Conservation (phyloP, 2,888 invertebrate species). For the Andrena praecox region DNA sequence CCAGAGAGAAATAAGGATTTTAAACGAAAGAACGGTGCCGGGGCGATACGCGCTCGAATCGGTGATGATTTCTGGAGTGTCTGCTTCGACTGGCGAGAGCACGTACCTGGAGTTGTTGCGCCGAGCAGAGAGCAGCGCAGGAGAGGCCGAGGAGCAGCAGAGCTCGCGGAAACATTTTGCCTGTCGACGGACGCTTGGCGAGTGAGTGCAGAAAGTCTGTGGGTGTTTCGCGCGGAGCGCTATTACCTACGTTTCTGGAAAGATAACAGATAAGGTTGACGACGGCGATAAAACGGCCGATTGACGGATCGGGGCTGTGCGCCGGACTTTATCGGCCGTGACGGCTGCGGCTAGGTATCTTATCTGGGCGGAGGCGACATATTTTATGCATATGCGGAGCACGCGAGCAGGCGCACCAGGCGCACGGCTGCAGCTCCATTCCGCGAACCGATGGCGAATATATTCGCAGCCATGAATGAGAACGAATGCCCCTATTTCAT, state of each 20-base stretch:
- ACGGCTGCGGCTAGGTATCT: slow-evolving; percentile 39
- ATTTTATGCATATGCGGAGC: slow-evolving; percentile 11
- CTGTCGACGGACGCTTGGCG: slow-evolving; percentile 16
- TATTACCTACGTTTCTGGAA: slow-evolving; percentile 46
- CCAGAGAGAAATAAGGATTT: too few species aligned
- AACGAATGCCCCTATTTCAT: not conserved
- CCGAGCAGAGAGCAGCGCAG: slow-evolving; percentile 21
- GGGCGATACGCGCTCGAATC: too few species aligned
- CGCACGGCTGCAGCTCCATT: not conserved
- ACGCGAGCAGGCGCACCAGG: not conserved
- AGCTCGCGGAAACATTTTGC: slow-evolving; percentile 51
- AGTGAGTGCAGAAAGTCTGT: slow-evolving; percentile 28
- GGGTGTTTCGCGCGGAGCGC: slow-evolving; percentile 9
- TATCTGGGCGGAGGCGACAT: slow-evolving; percentile 35
- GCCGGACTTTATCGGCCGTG: slow-evolving; percentile 34
- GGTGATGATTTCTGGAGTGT: not conserved
- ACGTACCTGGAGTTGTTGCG: slow-evolving; percentile 51
- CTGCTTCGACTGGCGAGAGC: not conserved
- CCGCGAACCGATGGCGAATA: slow-evolving; percentile 2
- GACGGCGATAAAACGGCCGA: slow-evolving; percentile 52
- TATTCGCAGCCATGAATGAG: not conserved
- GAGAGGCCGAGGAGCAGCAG: slow-evolving; percentile 38
- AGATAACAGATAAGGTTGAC: not conserved
- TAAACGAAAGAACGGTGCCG: too few species aligned
- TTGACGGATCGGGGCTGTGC: slow-evolving; percentile 41